Evolutionary conservation across 2,888 invertebrate genomes (phyloP), one percentile per base, ranked within the genome.

Genomic region (Epinotia nisella): DNA sequence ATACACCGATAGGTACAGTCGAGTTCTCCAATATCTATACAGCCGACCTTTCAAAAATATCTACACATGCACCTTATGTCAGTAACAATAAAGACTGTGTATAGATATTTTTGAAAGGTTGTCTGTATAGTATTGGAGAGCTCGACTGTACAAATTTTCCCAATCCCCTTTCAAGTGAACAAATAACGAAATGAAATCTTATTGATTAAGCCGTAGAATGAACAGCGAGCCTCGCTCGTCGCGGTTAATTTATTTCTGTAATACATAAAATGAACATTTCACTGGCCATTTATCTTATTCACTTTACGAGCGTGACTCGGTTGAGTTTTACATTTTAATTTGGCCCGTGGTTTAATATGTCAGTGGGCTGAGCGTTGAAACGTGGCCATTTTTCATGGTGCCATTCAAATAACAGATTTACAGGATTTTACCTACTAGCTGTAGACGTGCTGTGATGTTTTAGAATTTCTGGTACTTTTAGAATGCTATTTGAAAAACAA

Each of bases 201-300:
- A 72, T 68, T 72, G 62, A 68, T 69, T 69, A 59, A 69, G 68
- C 58, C 49, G 9, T 29, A 24, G 13, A 60, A 59, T 3, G 49
- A 73, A 59, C 29, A 0, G 55, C 53, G 21, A 49, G 51, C 55
- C 15, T 21, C 9, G 64, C 70, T 60, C 55, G 55, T 24, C 75
- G 80, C 77, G 82, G 83, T 86, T 84, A 87, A 88, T 87, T 87
- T 87, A 87, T 87, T 85, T 85, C 82, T 82, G 83, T 82, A 84
- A 84, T 86, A 86, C 85, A 83, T 79, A 82, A 83, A 87, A 81
- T 82, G 83, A 84, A 82, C 85, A 80, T 83, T 83, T 79, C 82
- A 80, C 80, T 82, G 80, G 81, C 82, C 88, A 88, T 89, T 89
- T 85, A 88, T 89, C 89, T 89, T 88, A 87, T 88, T 89, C 89